Evolutionary conservation across 1,140 invertebrate genomes (phyloP).

Genomic region (Aleiodes sp.): DNA sequence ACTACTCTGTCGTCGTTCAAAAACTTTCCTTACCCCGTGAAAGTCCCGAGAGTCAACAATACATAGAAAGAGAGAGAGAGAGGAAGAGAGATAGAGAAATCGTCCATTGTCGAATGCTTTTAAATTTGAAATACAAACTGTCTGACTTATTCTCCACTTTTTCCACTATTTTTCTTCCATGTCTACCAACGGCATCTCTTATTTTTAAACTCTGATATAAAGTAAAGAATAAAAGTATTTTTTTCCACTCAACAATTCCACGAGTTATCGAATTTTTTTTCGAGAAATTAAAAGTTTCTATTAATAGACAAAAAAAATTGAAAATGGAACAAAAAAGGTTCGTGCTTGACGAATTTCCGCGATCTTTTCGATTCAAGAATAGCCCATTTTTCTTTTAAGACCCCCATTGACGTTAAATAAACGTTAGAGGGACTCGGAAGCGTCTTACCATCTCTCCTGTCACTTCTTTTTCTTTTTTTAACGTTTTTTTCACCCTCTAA

Average conservation of each 20-base stretch:
- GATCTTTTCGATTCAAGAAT: background rate
- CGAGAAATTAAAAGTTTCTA: no score
- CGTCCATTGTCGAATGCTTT: constrained; percentile 65
- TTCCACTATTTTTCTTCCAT: constrained; percentile 22
- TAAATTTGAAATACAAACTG: constrained; percentile 66
- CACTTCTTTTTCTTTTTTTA: constrained; percentile 10
- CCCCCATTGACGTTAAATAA: constrained; percentile 31
- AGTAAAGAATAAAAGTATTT: no score
- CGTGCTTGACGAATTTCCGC: background rate
- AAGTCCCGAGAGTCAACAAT: constrained; percentile 56
- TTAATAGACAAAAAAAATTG: no score
- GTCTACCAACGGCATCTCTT: constrained; percentile 24
- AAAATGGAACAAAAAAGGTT: no score
- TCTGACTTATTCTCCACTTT: constrained; percentile 48
- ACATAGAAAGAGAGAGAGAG: constrained; percentile 43
- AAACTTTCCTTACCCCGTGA: background rate
- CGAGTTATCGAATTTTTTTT: no score
- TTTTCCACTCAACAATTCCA: no score
- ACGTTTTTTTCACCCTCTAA: no score
- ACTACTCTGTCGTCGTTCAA: constrained; percentile 17
- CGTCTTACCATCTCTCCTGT: constrained; percentile 13
- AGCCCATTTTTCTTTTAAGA: constrained; percentile 21
- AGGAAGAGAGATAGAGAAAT: background rate
- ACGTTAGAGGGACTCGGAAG: constrained; percentile 29
- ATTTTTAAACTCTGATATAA: constrained; percentile 14